Evolutionary conservation across 2,113 vertebrate species (phyloP).

Genomic region (Peromyscus leucopus): DNA sequence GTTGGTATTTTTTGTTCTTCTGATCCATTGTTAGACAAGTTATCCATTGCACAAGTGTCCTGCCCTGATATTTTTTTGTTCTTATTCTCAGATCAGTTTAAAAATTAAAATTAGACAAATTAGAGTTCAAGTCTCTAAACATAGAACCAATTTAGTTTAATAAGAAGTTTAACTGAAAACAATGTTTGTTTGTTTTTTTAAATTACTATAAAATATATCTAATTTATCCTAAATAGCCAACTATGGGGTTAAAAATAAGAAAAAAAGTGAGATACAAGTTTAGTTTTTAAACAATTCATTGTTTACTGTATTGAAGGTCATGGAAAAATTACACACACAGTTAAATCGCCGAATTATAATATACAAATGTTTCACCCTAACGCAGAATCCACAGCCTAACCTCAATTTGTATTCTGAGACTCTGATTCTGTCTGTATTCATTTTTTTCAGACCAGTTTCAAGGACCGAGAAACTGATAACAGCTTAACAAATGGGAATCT

Average conservation of each 20-base stretch:
- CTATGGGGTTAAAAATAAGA: not conserved
- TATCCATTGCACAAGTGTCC: not conserved
- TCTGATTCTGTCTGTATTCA: not conserved
- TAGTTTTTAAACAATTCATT: not conserved
- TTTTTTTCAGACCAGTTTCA: not conserved
- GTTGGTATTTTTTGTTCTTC: not conserved
- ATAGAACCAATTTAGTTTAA: conserved; percentile 12
- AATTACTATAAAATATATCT: not conserved
- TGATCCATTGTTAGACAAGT: not conserved
- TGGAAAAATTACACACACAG: not conserved
- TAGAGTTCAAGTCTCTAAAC: conserved; percentile 1
- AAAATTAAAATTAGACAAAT: not conserved
- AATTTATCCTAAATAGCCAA: not conserved
- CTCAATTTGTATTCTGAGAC: not conserved
- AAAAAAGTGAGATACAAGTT: not conserved
- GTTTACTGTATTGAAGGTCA: not conserved
- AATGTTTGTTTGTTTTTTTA: not conserved
- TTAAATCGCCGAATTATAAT: fast-evolving
- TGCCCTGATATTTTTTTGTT: not conserved
- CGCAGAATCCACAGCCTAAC: not conserved
- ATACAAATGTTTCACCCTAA: not conserved
- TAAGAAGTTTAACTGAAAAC: not conserved
- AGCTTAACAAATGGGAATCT: not conserved
- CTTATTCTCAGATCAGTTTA: conserved; percentile 7
- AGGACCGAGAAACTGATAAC: not conserved